Conservation (phyloP, 2,888 invertebrate species). For the Catocala sponsa region DNA sequence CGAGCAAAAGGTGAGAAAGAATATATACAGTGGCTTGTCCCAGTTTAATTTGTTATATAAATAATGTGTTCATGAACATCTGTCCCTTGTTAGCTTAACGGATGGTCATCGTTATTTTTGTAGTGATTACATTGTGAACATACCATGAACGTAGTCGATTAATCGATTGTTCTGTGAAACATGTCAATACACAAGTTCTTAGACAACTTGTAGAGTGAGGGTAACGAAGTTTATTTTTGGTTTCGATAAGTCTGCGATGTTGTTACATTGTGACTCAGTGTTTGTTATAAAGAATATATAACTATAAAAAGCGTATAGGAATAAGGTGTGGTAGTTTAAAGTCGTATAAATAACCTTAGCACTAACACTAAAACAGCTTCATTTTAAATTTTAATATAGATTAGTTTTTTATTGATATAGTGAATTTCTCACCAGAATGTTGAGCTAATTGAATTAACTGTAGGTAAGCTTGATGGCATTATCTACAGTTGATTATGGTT, state of each 20-base stretch:
- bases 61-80: conserved; percentile 57
- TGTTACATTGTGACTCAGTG: too few relatives aligned
- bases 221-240: conserved; percentile 17
- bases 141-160: conserved; percentile 31
- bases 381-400: too few relatives aligned
- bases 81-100: conserved; percentile 67
- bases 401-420: too few relatives aligned
- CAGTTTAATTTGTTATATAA: conserved; percentile 72
- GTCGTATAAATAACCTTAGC: too few relatives aligned
- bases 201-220: neutral
- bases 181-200: neutral
- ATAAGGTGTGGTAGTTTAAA: too few relatives aligned
- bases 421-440: too few relatives aligned
- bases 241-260: neutral
- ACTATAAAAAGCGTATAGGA: too few relatives aligned
- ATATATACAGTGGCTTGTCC: conserved; percentile 52
- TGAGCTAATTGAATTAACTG: too few relatives aligned
- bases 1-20: conserved; percentile 23
- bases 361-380: too few relatives aligned
- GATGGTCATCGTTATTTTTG: conserved; percentile 54
- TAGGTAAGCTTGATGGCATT: too few relatives aligned
- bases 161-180: conserved; percentile 30
- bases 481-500: too few relatives aligned
- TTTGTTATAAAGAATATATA: too few relatives aligned
- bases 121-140: conserved; percentile 43